Conservation (phyloP, 1,140 invertebrate genomes). For the Harlomillsia oculata region DNA sequence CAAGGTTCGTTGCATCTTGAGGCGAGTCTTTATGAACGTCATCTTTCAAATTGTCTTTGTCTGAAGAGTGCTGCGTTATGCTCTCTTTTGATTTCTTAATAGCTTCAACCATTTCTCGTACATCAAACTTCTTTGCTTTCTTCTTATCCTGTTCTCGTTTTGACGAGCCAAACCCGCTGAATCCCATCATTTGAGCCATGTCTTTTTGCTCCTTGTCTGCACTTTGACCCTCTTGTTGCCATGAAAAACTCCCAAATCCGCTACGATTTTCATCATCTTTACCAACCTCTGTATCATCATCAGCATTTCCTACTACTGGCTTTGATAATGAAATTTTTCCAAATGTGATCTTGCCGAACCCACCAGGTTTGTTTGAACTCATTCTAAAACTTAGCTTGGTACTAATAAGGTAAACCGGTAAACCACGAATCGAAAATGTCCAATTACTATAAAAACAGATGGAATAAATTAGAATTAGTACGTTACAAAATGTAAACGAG, state of each 20-base stretch:
- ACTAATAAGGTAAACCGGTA: too few species aligned
- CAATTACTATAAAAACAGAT: too few species aligned
- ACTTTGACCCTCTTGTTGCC: background rate
- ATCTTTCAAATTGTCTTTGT: constrained; percentile 16
- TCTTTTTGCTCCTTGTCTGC: background rate
- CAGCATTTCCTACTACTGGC: too few species aligned
- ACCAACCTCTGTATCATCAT: too few species aligned
- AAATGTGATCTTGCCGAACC: too few species aligned
- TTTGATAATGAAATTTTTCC: too few species aligned
- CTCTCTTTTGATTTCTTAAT: constrained; percentile 19
- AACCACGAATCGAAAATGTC: too few species aligned
- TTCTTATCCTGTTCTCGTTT: constrained; percentile 33
- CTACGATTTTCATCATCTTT: too few species aligned
- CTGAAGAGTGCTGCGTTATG: background rate
- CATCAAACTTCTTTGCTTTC: constrained; percentile 29
- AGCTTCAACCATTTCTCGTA: constrained; percentile 22
- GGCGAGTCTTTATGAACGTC: background rate
- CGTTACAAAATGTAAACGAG: too few species aligned
- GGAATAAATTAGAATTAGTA: too few species aligned
- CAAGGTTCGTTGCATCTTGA: background rate
- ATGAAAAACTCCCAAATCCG: constrained; percentile 1
- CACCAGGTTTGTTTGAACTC: too few species aligned
- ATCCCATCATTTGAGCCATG: constrained; percentile 36
- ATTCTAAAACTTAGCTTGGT: too few species aligned
- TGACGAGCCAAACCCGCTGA: constrained; percentile 36